These are phyloP conservation scores for Rostratula benghalensis DNA, from an alignment of 2,113 vertebrate genomes.

Conservation along the genomic window DNA sequence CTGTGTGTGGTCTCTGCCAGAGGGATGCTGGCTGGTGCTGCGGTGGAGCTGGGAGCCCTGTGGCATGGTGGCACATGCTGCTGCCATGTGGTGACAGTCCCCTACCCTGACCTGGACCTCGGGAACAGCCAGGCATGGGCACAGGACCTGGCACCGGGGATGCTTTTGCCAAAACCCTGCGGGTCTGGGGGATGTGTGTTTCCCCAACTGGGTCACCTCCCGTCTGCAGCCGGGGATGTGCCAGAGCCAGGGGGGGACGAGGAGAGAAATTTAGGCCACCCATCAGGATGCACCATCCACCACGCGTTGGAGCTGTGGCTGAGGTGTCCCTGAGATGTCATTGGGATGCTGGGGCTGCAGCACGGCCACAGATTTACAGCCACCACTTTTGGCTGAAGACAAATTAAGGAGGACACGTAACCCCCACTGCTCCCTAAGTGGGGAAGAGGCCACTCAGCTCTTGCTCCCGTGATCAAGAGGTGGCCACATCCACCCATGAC, in stretches of 20 bases:
- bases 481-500: fast-evolving
- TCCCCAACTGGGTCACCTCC: not conserved
- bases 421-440: not conserved
- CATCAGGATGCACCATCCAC: not conserved
- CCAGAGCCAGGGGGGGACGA: not conserved
- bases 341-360: not conserved
- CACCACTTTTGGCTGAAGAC: not conserved
- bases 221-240: fast-evolving
- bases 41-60: not conserved
- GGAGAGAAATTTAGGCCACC: not conserved
- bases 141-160: not conserved
- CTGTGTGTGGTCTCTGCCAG: fast-evolving
- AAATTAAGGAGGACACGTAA: not conserved
- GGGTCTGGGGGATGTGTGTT: not conserved
- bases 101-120: not conserved
- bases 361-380: not conserved
- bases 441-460: not conserved
- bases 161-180: not conserved
- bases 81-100: fast-evolving
- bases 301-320: not conserved
- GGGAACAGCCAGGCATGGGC: not conserved
- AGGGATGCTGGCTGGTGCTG: not conserved
- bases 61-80: not conserved
- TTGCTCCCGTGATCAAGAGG: fast-evolving
- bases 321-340: not conserved